phyloP scores from a whole-genome alignment of 2,113 vertebrate genomes.

The Tonatia bakeri region DNA sequence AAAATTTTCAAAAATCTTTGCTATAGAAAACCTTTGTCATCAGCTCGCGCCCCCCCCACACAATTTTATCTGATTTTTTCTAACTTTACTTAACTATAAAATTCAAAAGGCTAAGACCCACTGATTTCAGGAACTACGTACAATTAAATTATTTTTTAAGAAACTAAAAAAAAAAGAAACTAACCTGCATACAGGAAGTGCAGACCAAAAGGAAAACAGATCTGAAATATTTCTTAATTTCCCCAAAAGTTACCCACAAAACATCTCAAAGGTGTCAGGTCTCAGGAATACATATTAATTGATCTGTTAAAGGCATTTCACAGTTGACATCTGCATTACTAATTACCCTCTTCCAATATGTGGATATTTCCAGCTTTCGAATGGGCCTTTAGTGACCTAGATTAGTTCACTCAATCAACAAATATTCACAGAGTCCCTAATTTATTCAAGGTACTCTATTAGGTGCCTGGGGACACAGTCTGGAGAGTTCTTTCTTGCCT shows the following conservation, averaged over 20 bases:
- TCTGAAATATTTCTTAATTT: conserved; percentile 59
- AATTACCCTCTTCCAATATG: not conserved
- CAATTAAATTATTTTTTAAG: conserved; percentile 35
- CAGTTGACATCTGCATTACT: conserved; percentile 7
- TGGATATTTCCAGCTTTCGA: conserved; percentile 23
- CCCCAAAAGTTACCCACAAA: conserved; percentile 30
- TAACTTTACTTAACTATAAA: not conserved
- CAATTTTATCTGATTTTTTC: conserved; percentile 2
- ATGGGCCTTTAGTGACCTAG: not conserved
- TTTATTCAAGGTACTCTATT: not conserved
- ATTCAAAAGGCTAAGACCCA: not conserved
- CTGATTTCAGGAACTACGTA: not conserved
- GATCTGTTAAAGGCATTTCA: not conserved
- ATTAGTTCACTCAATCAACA: not conserved
- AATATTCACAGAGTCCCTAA: not conserved
- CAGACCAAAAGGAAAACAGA: conserved; percentile 45
- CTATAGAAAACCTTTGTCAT: conserved; percentile 14
- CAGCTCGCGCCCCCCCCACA: not conserved
- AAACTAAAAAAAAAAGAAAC: conserved; percentile 52
- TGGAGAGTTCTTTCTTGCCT: not conserved
- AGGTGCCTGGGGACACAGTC: not conserved
- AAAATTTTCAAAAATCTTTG: not conserved
- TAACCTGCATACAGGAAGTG: conserved; percentile 55
- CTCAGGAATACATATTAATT: not conserved
- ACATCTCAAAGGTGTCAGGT: not conserved